Base-by-base conservation (phyloP, 2,113 vertebrate species). In the Numida meleagris region DNA sequence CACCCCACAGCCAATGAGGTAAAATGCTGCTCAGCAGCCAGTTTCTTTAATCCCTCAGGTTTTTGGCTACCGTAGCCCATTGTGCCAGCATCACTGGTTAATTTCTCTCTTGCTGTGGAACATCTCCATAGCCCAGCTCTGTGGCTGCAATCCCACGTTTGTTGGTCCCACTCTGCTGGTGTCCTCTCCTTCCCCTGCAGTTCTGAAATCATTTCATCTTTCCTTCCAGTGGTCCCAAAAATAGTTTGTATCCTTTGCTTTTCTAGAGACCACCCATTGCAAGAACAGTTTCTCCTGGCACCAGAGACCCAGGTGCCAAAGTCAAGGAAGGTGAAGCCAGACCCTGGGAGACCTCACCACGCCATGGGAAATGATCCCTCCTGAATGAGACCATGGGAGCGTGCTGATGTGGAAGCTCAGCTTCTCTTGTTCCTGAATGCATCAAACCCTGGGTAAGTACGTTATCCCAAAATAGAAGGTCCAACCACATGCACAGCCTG, bases 331-430 rank as follows among this genome's bases (percentile, higher is more conserved):
- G 24, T n/a, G 36, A 77, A 81, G 53, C n/a, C 3, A 42, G 33
- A 29, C 33, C 20, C 33, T 62, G 67, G 19, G 65, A 82, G 55
- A 63, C 20, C 50, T 74, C 2, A 0, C 27, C 2, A 1, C 42
- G 50, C 50, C 55, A 11, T 1, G 11, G 68, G 57, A 71, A 33
- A 67, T 0, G 0, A 50, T 68, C 66, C 21, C 14, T 45, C 68
- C 31, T 1, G 1, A 53, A 75, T 1, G 1, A 62, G 68, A 82
- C 25, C 27, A 42, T 0, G 0, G 72, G 6, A 86, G 21, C 0
- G 0, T 25, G 10, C 61, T 73, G 72, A 66, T 13, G 82, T 6
- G 34, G 55, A 46, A 86, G 14, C 27, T 82, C 58, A 85, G 82
- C 72, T 73, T 45, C 74, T 45, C 74, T 29, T 42, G 6, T 14